These are phyloP conservation scores for Antheraea assamensis DNA, from an alignment of 2,888 invertebrate species.

Conservation along the genomic window DNA sequence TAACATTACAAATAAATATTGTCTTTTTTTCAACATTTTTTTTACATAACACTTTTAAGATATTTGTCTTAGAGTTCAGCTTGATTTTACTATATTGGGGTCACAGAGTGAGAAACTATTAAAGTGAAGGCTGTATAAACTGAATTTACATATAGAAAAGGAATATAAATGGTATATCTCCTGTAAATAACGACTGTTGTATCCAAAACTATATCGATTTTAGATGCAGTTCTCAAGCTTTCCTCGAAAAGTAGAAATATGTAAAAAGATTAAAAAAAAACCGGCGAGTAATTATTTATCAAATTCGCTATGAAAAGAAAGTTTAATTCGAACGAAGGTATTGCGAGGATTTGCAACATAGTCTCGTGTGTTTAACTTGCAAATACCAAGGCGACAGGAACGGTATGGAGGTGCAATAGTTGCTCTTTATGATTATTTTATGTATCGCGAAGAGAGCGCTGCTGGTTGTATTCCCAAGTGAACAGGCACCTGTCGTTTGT, in stretches of 20 bases:
- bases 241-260: neutral
- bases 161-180: no score
- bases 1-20: no score
- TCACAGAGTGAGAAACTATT: no score
- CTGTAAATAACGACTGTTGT: no score
- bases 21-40: no score
- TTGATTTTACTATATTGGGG: no score
- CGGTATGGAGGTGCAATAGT: constrained; percentile 27
- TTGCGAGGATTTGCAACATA: constrained; percentile 1
- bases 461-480: constrained; percentile 46
- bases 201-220: no score
- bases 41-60: no score
- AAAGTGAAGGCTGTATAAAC: no score
- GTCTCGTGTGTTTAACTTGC: neutral
- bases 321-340: constrained; percentile 1
- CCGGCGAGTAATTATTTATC: neutral
- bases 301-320: neutral
- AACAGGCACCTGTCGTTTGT: constrained; percentile 49
- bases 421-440: constrained; percentile 36
- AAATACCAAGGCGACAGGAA: constrained; percentile 38
- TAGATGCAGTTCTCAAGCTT: no score
- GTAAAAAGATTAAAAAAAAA: neutral
- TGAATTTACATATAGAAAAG: no score
- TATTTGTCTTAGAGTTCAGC: no score
- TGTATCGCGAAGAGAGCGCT: constrained; percentile 16